Evolutionary conservation across 2,113 vertebrate species (phyloP), one percentile per base, ranked within the genome.

Genomic region (Elaphurus davidianus): DNA sequence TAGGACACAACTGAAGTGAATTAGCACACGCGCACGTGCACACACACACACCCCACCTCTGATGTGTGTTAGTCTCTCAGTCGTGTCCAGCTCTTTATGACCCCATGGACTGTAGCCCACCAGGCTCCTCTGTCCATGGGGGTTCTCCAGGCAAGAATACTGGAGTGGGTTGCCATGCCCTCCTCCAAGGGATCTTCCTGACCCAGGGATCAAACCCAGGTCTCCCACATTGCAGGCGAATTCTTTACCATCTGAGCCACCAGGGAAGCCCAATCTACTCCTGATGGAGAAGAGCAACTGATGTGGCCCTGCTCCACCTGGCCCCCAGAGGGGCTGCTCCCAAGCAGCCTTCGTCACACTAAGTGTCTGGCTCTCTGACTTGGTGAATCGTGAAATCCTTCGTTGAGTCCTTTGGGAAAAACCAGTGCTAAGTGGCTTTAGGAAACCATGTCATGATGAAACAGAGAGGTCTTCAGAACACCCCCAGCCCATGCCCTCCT

Each of bases 351-450:
- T 86, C 2, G 0, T 36, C 36, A 7, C 0, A 13, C 76, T 78
- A 47, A 57, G 84, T 27, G 36, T 57, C 60, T 88, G 93, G 74
- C 74, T 97, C 62, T 6, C 4, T 59, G 86, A 43, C 50, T 67
- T 83, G 62, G 82, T 1, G 5, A 87, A 40, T 76, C 3, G 1
- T 28, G n/a, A 88, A 87, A 84, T 45, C 64, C 47, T 84, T 60
- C 17, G 23, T 55, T 93, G 55, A 36, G 64, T 79, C 83, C 82
- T 84, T 71, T 59, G 64, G 43, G 93, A 91, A 93, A 87, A 91
- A 59, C 40, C 45, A 84, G 74, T n/a, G 87, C 64, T 91, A 83
- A 90, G 50, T 78, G 62, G 40, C 52, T 88, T 97, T 83, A 94
- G 90, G 52, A 94, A 79, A 95, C 83, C 67, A 45, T 19, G 76